Percentiles rank a stretch among this genome's conserved stretches.
Conservation (phyloP, 2,888 invertebrate species). For the Chrysodeixis includens region DNA sequence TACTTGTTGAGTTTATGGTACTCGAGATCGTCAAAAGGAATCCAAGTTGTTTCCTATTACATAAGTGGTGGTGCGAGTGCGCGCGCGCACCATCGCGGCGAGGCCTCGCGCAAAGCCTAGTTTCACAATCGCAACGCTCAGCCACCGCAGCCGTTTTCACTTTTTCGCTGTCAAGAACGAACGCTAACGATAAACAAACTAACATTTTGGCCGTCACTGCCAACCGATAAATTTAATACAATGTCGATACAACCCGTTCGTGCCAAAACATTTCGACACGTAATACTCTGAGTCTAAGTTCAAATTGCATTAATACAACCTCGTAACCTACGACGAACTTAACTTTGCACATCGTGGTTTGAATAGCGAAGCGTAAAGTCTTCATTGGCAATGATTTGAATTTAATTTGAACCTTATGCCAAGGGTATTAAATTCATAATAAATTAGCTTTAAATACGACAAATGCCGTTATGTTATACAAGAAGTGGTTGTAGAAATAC, state of each 20-base stretch:
- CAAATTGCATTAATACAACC: slow-evolving; percentile 69
- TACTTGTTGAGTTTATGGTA: slow-evolving; percentile 46
- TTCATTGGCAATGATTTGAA: slow-evolving; percentile 60
- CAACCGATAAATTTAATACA: slow-evolving; percentile 63
- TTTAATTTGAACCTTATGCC: slow-evolving; percentile 76
- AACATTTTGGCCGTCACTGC: slow-evolving; percentile 87
- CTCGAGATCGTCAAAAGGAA: slow-evolving; percentile 60
- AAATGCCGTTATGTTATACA: slow-evolving; percentile 70
- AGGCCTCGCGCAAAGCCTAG: slow-evolving; percentile 77
- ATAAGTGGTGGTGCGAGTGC: slow-evolving; percentile 64
- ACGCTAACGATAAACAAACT: slow-evolving; percentile 87
- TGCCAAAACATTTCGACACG: slow-evolving; percentile 64
- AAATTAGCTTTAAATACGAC: slow-evolving; percentile 57
- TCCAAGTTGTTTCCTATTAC: slow-evolving; percentile 74
- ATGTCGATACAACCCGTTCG: slow-evolving; percentile 64
- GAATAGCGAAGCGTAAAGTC: slow-evolving; percentile 75
- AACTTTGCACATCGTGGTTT: slow-evolving; percentile 68
- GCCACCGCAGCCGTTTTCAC: slow-evolving; percentile 87
- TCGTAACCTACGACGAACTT: slow-evolving; percentile 68
- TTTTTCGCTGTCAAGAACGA: slow-evolving; percentile 90
- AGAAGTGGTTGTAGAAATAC: slow-evolving; percentile 82
- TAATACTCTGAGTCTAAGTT: slow-evolving; percentile 68
- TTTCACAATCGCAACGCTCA: slow-evolving; percentile 83
- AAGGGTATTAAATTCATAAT: slow-evolving; percentile 67
- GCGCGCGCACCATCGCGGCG: slow-evolving; percentile 71